Base-by-base conservation (phyloP, 2,888 invertebrate species). In the Microlaimidae sp. region DNA sequence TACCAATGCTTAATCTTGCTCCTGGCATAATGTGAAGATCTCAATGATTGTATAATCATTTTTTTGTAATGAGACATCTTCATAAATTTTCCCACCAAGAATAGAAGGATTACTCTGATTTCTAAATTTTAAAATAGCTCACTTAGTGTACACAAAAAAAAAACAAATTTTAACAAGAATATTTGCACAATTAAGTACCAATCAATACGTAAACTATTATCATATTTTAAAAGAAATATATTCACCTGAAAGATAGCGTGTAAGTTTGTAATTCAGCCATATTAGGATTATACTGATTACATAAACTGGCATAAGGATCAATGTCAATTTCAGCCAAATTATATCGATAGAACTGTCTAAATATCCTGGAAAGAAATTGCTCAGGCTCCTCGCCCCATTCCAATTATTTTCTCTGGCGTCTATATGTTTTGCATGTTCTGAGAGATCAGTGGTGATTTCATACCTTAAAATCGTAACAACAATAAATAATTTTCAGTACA, bases 391-490 rank as follows among this genome's bases (percentile, higher is more conserved):
- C 60, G 13, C 21, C 13, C 66, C 62, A 3, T 92, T 89, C 63
- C 95, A 78, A 85, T 89, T 95, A 69, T 97, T 97, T 68, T 79
- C 85, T 0, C 87, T 83, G 61, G 89, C 92, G 69, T 92, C 86
- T n/a, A 97, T 82, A 21, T 80, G 75, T 74, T 85, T 83, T 65
- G 90, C 89, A 69, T 92, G 93, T 69, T 93, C 90, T 65, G 83
- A 82, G 21, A 93, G 77, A 65, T 95, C 93, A 0, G 92, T 90
- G 0, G 90, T 90, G 47, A 97, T 82, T 75, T 97, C 95, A 69
- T 89, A 92, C 52, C 32, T 7, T n/a, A n/a, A n/a, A n/a, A n/a
- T n/a, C n/a, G n/a, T n/a, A n/a, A n/a, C n/a, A n/a, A n/a, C n/a
- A n/a, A n/a, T n/a, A n/a, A n/a, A n/a, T n/a, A n/a, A n/a, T n/a